Evolutionary conservation across 2,888 invertebrate genomes (phyloP).

Genomic region (Hyles lineata): DNA sequence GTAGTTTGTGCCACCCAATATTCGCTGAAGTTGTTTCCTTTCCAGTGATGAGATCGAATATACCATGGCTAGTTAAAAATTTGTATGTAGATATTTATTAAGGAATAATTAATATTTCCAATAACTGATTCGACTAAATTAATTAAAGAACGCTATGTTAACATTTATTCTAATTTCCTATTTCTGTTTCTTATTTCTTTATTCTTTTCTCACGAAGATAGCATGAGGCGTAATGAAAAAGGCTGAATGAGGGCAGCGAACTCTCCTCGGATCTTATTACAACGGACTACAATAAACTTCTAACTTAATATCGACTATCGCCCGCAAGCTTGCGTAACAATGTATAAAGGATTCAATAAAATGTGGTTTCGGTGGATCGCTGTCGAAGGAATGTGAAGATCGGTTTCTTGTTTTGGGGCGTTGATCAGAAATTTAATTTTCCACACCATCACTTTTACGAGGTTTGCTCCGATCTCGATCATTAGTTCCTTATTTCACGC

Average conservation of each 20-base stretch:
- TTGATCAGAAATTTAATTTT: constrained; percentile 7
- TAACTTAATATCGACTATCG: constrained; percentile 21
- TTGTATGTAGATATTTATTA: too few relatives aligned
- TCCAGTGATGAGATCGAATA: too few relatives aligned
- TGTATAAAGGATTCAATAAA: constrained; percentile 16
- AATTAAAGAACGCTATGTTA: neutral
- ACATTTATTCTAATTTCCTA: neutral
- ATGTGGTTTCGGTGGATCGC: neutral
- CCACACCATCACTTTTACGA: constrained; percentile 7
- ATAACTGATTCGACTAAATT: too few relatives aligned
- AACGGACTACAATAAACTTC: constrained; percentile 39
- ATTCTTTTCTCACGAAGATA: neutral
- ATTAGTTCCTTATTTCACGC: constrained; percentile 9
- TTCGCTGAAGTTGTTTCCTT: too few relatives aligned
- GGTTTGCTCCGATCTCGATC: neutral
- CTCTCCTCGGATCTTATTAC: constrained; percentile 30
- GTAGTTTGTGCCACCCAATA: too few relatives aligned
- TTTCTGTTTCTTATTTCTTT: neutral
- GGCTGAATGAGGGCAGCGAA: constrained; percentile 32
- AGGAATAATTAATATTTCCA: too few relatives aligned
- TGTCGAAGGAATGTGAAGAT: constrained; percentile 10
- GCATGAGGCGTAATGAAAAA: constrained; percentile 32
- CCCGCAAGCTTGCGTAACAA: neutral
- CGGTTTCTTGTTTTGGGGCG: neutral
- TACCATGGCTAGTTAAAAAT: too few relatives aligned